These are phyloP conservation scores for Anas georgica DNA, from an alignment of 2,797 vertebrate genomes.

Conservation along the genomic window DNA sequence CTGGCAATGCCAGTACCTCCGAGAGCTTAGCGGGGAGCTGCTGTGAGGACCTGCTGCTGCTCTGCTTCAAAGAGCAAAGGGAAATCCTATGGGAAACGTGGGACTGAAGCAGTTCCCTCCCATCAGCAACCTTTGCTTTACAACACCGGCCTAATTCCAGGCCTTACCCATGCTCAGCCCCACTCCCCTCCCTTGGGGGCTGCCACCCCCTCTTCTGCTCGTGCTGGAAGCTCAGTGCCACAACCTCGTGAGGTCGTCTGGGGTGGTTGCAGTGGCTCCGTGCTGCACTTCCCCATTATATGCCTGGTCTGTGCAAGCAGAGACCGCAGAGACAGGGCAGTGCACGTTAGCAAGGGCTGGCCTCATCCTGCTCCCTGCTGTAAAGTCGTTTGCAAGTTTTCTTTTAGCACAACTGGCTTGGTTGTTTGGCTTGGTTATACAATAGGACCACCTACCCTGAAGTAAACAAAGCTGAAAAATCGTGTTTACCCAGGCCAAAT, in stretches of 20 bases:
- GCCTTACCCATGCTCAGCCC: background rate
- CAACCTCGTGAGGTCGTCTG: accelerated
- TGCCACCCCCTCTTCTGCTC: background rate
- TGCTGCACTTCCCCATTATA: background rate
- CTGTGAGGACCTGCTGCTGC: background rate
- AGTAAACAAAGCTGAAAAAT: background rate
- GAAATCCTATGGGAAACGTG: background rate
- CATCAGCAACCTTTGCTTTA: background rate
- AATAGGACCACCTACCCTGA: background rate
- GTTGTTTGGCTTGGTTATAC: background rate
- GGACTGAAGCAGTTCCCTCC: background rate
- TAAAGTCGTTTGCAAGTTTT: background rate
- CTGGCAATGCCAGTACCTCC: background rate
- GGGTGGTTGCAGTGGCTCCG: background rate
- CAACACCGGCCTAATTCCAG: background rate
- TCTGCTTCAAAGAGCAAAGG: background rate
- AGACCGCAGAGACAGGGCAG: background rate
- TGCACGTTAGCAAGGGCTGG: background rate
- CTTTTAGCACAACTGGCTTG: background rate
- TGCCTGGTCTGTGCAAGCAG: accelerated
- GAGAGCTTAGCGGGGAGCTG: background rate
- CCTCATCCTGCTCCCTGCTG: background rate
- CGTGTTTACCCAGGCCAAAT: background rate
- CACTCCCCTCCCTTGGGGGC: background rate
- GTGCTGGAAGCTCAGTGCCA: background rate